Percentiles rank a stretch among this genome's conserved stretches.
Evolutionary conservation across 2,113 vertebrate species (phyloP).

Genomic region (Pterocles burchelli): DNA sequence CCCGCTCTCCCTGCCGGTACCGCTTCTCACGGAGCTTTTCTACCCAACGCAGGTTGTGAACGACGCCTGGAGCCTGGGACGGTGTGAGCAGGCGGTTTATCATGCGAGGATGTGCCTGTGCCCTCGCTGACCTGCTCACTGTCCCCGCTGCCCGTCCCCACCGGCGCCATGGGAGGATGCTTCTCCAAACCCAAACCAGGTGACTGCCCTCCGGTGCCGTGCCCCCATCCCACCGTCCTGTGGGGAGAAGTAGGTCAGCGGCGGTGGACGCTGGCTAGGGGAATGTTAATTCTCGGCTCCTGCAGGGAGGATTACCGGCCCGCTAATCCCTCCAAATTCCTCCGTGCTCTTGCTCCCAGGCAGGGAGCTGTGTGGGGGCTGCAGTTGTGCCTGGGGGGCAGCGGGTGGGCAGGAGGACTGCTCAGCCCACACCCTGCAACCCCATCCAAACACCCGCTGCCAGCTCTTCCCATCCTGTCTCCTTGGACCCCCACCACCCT

Average conservation of each 20-base stretch:
- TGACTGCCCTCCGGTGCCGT: constrained; percentile 57
- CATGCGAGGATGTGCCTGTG: neutral
- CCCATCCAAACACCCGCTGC: neutral
- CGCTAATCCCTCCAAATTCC: constrained; percentile 31
- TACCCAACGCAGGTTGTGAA: neutral
- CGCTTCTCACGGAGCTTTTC: neutral
- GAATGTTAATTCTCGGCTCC: constrained; percentile 80
- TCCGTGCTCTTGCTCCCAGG: neutral
- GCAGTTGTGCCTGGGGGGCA: fast-evolving
- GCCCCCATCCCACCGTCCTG: neutral
- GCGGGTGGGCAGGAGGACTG: too few species aligned
- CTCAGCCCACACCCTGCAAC: neutral
- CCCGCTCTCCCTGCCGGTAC: fast-evolving
- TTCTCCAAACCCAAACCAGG: constrained; percentile 99
- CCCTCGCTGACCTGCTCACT: neutral
- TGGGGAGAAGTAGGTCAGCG: constrained; percentile 60
- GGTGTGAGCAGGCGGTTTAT: fast-evolving
- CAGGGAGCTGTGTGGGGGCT: neutral
- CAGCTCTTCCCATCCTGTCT: neutral
- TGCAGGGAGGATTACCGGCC: constrained; percentile 70
- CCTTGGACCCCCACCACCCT: fast-evolving
- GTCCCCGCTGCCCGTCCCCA: neutral
- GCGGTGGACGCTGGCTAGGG: neutral
- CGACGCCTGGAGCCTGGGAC: neutral
- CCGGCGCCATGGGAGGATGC: constrained; percentile 90